A percentile compares a stretch with the other conserved stretches of the same genome.
phyloP scores from a whole-genome alignment of 92 coral and sea anemone genomes.

The Hydrozoanthus gracilis region DNA sequence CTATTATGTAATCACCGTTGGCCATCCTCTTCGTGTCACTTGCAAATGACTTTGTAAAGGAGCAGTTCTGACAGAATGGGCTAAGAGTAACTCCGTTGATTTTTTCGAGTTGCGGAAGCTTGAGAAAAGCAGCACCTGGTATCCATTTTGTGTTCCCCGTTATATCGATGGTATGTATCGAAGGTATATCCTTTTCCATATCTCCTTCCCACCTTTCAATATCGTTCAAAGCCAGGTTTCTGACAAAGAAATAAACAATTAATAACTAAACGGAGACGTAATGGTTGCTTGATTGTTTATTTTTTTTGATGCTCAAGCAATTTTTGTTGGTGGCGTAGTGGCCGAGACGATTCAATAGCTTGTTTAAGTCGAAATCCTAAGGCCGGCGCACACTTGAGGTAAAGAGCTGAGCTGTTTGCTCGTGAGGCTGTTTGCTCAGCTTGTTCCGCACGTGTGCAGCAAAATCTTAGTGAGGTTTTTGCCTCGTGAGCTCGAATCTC shows the following conservation, averaged over 20 bases:
- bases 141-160: conserved; percentile 45
- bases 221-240: conserved; percentile 50
- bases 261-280: not conserved
- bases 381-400: too few species aligned
- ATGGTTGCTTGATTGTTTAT: too few species aligned
- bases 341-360: too few species aligned
- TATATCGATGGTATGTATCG: conserved; percentile 54
- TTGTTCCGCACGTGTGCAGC: too few species aligned
- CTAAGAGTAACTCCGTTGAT: conserved; percentile 74
- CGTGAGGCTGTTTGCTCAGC: too few species aligned
- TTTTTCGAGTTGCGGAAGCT: conserved; percentile 46
- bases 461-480: too few species aligned
- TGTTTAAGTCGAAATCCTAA: too few species aligned
- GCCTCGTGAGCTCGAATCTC: too few species aligned
- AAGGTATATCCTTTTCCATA: conserved; percentile 51
- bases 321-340: too few species aligned
- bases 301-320: too few species aligned
- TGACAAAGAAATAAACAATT: not conserved
- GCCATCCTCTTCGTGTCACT: not conserved
- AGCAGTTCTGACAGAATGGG: conserved; percentile 53
- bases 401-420: too few species aligned
- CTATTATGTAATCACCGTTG: conserved; percentile 8
- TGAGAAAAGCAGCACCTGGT: conserved; percentile 52
- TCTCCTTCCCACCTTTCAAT: conserved; percentile 63
- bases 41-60: conserved; percentile 53